A percentile compares a stretch with the other conserved stretches of the same genome.
These are phyloP conservation scores for Drosophila nigritarsus DNA, from an alignment of 2,888 invertebrate species.

Conservation along the genomic window DNA sequence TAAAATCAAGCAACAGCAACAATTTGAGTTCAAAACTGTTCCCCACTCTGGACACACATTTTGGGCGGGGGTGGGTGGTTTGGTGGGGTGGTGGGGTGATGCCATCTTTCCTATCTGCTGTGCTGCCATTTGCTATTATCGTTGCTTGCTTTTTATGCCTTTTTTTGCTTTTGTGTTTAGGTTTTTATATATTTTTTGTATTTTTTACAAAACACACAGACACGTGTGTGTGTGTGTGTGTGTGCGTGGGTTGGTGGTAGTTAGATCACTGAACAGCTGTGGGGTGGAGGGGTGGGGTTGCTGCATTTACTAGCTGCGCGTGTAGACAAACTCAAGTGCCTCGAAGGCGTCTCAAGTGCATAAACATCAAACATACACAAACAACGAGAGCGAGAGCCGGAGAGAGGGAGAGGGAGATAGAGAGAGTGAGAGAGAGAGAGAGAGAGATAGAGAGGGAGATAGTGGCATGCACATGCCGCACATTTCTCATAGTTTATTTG, in stretches of 20 bases:
- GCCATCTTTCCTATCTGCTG: slow-evolving; percentile 33
- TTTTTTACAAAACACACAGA: slow-evolving; percentile 43
- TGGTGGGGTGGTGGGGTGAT: accelerated
- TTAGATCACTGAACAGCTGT: slow-evolving; percentile 7
- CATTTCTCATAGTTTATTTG: slow-evolving; percentile 46
- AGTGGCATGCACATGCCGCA: slow-evolving; percentile 51
- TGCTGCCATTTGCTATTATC: slow-evolving; percentile 67
- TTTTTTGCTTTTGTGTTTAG: slow-evolving; percentile 20
- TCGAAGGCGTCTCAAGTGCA: slow-evolving; percentile 70
- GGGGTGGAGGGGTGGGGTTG: slow-evolving; percentile 1
- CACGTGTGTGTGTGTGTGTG: slow-evolving; percentile 55
- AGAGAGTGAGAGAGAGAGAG: not conserved
- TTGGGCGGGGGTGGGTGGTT: not conserved
- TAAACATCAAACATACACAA: slow-evolving; percentile 35
- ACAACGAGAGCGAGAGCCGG: not conserved
- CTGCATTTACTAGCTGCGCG: slow-evolving; percentile 58
- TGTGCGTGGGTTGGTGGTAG: slow-evolving; percentile 1
- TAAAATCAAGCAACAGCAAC: slow-evolving; percentile 40
- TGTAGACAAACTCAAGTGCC: slow-evolving; percentile 68
- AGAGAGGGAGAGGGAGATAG: accelerated
- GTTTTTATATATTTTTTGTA: not conserved
- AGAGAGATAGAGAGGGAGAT: not conserved
- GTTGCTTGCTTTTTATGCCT: slow-evolving; percentile 53
- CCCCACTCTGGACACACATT: slow-evolving; percentile 30
- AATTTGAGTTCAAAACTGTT: slow-evolving; percentile 40